Percentiles rank a stretch among this genome's conserved stretches.
Conservation (phyloP, 2,888 invertebrate genomes). For the Ptychoptera albimana region DNA sequence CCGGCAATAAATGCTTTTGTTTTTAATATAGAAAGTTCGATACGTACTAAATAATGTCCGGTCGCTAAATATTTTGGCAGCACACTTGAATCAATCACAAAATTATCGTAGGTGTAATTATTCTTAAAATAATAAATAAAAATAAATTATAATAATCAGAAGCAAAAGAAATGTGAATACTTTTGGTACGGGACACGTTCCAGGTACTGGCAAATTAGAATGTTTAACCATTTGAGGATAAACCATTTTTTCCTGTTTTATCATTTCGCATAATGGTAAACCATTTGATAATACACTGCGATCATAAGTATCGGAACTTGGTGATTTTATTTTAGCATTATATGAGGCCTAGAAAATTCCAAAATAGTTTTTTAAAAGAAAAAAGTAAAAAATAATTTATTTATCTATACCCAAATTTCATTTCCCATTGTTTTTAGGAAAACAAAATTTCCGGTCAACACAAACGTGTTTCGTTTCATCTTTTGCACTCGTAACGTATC, state of each 20-base stretch:
- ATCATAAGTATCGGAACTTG: neutral
- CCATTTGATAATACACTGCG: neutral
- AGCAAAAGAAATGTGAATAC: neutral
- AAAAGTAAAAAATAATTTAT: neutral
- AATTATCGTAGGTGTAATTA: too few relatives aligned
- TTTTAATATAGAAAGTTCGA: too few relatives aligned
- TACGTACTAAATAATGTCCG: too few relatives aligned
- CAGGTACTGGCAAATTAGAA: slow-evolving; percentile 2
- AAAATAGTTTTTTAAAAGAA: too few relatives aligned
- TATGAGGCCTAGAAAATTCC: too few relatives aligned
- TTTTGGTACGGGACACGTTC: slow-evolving; percentile 3
- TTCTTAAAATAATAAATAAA: too few relatives aligned
- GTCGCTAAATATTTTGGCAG: too few relatives aligned
- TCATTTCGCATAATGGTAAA: neutral
- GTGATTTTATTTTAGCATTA: too few relatives aligned
- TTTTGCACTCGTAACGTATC: slow-evolving; percentile 3
- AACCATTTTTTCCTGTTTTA: neutral
- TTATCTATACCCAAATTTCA: neutral
- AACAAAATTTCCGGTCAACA: neutral
- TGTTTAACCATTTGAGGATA: neutral
- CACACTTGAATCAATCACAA: too few relatives aligned
- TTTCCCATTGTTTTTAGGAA: slow-evolving; percentile 1
- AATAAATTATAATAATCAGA: too few relatives aligned
- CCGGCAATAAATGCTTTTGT: too few relatives aligned
- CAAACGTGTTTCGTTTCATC: neutral